Percentiles rank a stretch among this genome's conserved stretches.
Conservation (phyloP, 2,888 invertebrate species). For the Blastobasis adustella region DNA sequence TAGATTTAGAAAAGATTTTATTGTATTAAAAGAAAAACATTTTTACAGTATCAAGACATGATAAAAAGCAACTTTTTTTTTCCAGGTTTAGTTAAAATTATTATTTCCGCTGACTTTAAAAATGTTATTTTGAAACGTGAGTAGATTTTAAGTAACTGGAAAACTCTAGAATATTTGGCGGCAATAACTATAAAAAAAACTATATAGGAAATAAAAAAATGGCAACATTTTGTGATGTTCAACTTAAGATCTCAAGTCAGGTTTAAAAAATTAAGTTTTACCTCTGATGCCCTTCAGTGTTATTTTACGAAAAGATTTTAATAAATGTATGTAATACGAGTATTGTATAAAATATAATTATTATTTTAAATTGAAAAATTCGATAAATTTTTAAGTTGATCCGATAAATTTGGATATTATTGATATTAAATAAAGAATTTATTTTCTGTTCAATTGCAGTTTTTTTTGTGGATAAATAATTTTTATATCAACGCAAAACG, state of each 20-base stretch:
- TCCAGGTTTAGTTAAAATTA: slow-evolving; percentile 1
- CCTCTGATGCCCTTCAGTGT: slow-evolving; percentile 26
- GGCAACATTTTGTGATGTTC: slow-evolving; percentile 43
- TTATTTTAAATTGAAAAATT: slow-evolving; percentile 17
- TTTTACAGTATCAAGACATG: slow-evolving; percentile 22
- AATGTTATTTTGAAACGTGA: background rate
- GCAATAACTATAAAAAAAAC: slow-evolving; percentile 27
- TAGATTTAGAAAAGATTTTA: slow-evolving; percentile 38
- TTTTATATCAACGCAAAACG: too few relatives aligned
- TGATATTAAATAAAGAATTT: slow-evolving; percentile 70
- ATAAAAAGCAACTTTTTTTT: slow-evolving; percentile 46
- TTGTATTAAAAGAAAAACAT: slow-evolving; percentile 26
- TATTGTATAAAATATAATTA: slow-evolving; percentile 22
- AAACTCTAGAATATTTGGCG: slow-evolving; percentile 14
- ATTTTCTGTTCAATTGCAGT: slow-evolving; percentile 64
- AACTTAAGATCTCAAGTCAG: slow-evolving; percentile 60
- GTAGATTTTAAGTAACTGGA: background rate
- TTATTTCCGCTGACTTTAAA: background rate
- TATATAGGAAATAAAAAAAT: too few relatives aligned
- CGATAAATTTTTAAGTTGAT: slow-evolving; percentile 49
- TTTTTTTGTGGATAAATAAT: too few relatives aligned
- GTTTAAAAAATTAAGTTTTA: slow-evolving; percentile 35
- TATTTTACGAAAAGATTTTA: slow-evolving; percentile 20
- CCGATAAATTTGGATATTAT: slow-evolving; percentile 68
- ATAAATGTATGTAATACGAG: too few relatives aligned